A percentile compares a stretch with the other conserved stretches of the same genome.
These are phyloP conservation scores for Pandion haliaetus DNA, from an alignment of 2,113 vertebrate genomes.

Conservation along the genomic window DNA sequence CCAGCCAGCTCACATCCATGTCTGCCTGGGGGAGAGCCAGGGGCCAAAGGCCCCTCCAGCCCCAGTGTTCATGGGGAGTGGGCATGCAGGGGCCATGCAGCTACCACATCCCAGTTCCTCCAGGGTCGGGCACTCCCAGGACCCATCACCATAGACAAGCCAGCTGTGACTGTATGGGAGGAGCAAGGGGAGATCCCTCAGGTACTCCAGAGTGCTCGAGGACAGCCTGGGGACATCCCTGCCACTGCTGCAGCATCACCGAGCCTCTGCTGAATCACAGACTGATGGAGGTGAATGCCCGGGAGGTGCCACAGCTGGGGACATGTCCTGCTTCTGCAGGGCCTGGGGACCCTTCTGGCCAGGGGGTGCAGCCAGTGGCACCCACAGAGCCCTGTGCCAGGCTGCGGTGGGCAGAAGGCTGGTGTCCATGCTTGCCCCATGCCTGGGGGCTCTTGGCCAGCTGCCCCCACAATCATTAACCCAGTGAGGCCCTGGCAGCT, in stretches of 20 bases:
- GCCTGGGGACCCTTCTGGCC: neutral
- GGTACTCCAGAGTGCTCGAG: neutral
- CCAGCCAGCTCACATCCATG: neutral
- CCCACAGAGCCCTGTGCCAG: neutral
- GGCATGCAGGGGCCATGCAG: fast-evolving
- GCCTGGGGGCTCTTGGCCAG: neutral
- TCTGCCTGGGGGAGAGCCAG: neutral
- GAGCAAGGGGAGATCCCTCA: neutral
- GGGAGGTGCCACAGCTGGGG: neutral
- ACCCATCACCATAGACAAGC: neutral
- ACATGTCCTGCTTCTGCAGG: neutral
- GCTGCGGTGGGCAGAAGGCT: neutral
- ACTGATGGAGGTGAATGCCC: neutral
- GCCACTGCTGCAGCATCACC: neutral
- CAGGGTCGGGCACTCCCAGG: neutral
- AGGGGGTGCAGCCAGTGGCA: neutral
- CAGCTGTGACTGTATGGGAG: neutral
- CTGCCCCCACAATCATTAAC: slow-evolving; percentile 60
- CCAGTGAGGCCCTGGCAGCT: neutral
- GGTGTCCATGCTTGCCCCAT: neutral
- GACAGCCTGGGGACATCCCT: neutral
- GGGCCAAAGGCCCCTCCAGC: neutral
- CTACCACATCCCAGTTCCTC: neutral
- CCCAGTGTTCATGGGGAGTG: fast-evolving
- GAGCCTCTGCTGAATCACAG: neutral